Base-by-base conservation (phyloP, 2,113 vertebrate species). In the Carettochelys insculpta region DNA sequence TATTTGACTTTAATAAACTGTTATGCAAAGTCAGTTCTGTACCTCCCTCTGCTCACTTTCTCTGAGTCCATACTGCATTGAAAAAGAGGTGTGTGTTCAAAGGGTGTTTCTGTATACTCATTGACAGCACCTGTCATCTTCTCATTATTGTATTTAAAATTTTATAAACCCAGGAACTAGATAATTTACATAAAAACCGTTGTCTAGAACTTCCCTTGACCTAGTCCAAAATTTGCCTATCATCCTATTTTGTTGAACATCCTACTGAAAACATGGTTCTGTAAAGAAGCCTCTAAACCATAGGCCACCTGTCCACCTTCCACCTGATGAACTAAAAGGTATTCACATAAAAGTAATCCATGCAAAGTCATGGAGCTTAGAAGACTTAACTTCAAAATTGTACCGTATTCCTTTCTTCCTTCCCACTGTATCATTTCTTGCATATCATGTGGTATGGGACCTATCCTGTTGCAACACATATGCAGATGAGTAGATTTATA, bases 51-150 rank as follows among this genome's bases (percentile, higher is more conserved):
- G n/a, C 20, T 68, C n/a, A 68, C n/a, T 22, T 22, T 68, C n/a
- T 38, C 8, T 68, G n/a, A 68, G 9, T 68, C 61, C 73, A 5
- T 3, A 52, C 77, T 79, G 77, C 19, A 48, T 31, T 48, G 13
- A 76, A 48, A 68, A 68, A 38, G 34, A 68, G 61, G 17, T 34
- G 13, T 61, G 31, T 61, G 13, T 31, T 17, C 19, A 61, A 61
- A 61, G 7, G n/a, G 19, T 68, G n/a, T 22, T 68, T 68, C 17
- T 38, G 61, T 38, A 65, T n/a, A 38, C 34, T n/a, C 19, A 34
- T 80, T 84, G 68, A 48, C 29, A 3, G 34, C 0, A 1, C 8
- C 0, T 31, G 75, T 54, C 27, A 24, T 2, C 61, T 34, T 27
- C 2, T 50, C 14, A 11, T 31, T 0, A 0, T 41, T 53, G 61